Evolutionary conservation across 1,140 invertebrate genomes (phyloP).

Genomic region (Dendrolimus punctatus): DNA sequence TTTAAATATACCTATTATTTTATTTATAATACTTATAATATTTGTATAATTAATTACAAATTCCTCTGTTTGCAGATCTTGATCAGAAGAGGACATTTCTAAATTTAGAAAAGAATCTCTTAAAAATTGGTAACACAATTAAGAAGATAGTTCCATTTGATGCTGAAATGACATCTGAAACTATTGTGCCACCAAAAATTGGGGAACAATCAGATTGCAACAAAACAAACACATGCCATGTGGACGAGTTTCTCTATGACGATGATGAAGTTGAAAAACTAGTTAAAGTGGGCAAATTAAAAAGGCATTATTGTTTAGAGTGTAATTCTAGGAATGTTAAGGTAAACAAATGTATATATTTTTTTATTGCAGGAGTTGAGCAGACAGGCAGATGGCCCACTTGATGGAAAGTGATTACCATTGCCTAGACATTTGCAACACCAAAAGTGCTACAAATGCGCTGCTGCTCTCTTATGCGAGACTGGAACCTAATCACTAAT

Average conservation of each 20-base stretch:
- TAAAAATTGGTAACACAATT: conserved; percentile 70
- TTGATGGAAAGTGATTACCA: no score
- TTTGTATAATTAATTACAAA: neutral
- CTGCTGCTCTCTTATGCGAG: no score
- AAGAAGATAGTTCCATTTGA: conserved; percentile 72
- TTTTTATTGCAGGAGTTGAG: no score
- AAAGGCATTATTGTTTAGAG: conserved; percentile 76
- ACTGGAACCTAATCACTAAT: no score
- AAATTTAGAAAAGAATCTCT: conserved; percentile 46
- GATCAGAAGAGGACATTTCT: conserved; percentile 36
- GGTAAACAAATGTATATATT: conserved; percentile 23
- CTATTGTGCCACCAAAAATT: conserved; percentile 65
- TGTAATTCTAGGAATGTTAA: conserved; percentile 77
- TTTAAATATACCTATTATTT: no score
- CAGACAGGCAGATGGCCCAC: no score
- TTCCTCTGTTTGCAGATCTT: conserved; percentile 45
- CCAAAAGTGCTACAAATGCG: no score
- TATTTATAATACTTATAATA: neutral
- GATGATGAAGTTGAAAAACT: conserved; percentile 77
- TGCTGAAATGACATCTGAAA: conserved; percentile 74
- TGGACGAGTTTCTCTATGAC: conserved; percentile 83
- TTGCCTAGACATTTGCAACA: no score
- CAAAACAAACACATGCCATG: conserved; percentile 73
- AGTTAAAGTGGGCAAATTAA: conserved; percentile 74
- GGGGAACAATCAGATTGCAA: conserved; percentile 77